Conservation (phyloP, 1,140 invertebrate genomes). For the Meloidogyne exigua region DNA sequence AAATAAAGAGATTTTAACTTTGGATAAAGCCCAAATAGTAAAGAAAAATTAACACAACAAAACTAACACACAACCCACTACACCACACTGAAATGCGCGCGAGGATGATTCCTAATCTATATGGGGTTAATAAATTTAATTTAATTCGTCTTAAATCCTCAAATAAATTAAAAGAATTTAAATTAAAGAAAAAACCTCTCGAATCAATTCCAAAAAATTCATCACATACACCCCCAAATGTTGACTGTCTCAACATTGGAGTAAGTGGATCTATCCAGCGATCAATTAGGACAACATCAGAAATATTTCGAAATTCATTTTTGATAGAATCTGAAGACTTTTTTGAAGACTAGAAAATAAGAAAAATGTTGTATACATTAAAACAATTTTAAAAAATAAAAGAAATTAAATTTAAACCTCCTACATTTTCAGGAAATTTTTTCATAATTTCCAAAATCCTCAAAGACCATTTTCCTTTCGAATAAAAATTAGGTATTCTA, state of each 20-base stretch:
- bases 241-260: conserved; percentile 87
- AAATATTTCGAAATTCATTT: conserved; percentile 29
- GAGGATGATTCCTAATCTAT: no score
- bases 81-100: no score
- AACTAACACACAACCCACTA: not conserved
- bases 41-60: not conserved
- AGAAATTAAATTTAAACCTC: conserved; percentile 4
- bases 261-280: conserved; percentile 85
- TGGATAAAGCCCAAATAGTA: no score
- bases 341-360: not conserved
- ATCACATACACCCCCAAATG: conserved; percentile 94
- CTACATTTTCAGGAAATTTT: not conserved
- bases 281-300: conserved; percentile 77
- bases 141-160: no score
- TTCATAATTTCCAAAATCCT: conserved; percentile 25
- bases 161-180: no score
- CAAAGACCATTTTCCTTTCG: not conserved
- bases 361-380: not conserved
- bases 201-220: conserved; percentile 76
- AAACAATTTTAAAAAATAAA: not conserved
- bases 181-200: conserved; percentile 31
- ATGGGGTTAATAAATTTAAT: not conserved
- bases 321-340: not conserved
- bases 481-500: not conserved
- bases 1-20: not conserved